phyloP scores from a whole-genome alignment of 92 coral and sea anemone species.

The Epizoanthus stellaris region DNA sequence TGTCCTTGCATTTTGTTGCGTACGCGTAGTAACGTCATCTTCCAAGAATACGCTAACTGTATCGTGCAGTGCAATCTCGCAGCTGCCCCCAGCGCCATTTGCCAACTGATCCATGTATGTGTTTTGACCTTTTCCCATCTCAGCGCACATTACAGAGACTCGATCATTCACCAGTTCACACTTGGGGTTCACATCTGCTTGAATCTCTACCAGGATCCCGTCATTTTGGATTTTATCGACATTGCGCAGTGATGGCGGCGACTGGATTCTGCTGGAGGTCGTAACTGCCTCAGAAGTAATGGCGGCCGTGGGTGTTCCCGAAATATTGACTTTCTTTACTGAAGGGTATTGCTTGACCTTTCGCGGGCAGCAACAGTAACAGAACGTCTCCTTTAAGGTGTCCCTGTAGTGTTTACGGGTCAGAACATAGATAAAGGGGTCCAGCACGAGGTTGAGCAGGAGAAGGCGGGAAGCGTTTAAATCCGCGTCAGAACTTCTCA shows the following conservation, averaged over 20 bases:
- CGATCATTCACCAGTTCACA: neutral
- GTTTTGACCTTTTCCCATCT: too few relatives aligned
- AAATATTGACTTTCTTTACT: constrained; percentile 6
- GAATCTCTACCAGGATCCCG: neutral
- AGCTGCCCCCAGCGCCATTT: neutral
- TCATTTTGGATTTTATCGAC: neutral
- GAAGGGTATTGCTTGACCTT: constrained; percentile 20
- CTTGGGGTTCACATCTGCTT: constrained; percentile 2
- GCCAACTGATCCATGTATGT: too few relatives aligned
- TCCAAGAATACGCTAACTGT: neutral
- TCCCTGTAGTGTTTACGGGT: constrained; percentile 77
- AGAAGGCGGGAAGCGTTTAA: constrained; percentile 69
- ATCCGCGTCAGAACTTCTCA: constrained; percentile 76
- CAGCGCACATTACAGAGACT: neutral
- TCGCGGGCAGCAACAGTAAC: constrained; percentile 24
- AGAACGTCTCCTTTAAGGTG: constrained; percentile 41
- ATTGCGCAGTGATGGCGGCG: neutral
- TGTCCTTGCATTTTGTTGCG: neutral
- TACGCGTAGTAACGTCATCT: neutral
- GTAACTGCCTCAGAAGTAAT: too few relatives aligned
- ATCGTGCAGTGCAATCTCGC: neutral
- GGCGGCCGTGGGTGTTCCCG: constrained; percentile 9
- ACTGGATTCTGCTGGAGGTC: neutral
- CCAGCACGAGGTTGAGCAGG: constrained; percentile 77
- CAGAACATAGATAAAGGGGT: constrained; percentile 81